Percentiles rank a stretch among this genome's conserved stretches.
These are phyloP conservation scores for Choristoneura fumiferana DNA, from an alignment of 1,140 invertebrate genomes.

Conservation along the genomic window DNA sequence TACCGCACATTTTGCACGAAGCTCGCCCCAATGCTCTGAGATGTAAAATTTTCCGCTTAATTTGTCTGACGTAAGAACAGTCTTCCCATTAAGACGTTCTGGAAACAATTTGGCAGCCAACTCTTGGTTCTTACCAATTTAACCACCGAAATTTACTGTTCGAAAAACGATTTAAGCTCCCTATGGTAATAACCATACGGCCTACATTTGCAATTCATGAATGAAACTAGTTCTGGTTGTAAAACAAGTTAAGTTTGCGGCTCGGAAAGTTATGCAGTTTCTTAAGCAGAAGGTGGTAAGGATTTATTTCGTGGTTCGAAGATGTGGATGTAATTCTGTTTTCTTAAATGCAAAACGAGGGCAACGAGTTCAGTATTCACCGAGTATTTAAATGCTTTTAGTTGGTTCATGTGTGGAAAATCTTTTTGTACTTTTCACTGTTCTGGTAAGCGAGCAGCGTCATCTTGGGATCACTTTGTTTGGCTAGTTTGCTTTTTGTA, in stretches of 20 bases:
- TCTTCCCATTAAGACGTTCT: slow-evolving; percentile 18
- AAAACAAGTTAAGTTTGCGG: not conserved
- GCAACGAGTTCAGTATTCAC: slow-evolving; percentile 13
- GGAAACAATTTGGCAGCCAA: slow-evolving; percentile 16
- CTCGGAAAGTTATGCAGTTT: not conserved
- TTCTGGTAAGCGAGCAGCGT: not conserved
- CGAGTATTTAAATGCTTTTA: slow-evolving; percentile 10
- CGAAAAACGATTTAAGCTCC: not conserved
- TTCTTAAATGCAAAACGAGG: slow-evolving; percentile 9
- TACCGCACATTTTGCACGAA: slow-evolving; percentile 10
- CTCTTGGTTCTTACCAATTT: slow-evolving; percentile 11
- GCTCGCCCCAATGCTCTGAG: not conserved
- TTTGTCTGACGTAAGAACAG: slow-evolving; percentile 15
- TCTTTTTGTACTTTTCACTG: not conserved
- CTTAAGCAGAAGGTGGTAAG: no score
- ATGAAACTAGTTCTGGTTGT: no score
- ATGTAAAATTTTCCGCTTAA: slow-evolving; percentile 17
- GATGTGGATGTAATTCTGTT: no score
- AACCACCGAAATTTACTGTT: not conserved
- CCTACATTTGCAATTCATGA: not conserved
- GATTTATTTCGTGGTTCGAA: no score
- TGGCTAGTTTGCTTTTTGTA: not conserved
- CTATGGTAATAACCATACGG: not conserved
- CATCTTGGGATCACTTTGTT: not conserved
- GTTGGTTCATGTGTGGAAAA: slow-evolving; percentile 1